Percentiles rank a stretch among this genome's conserved stretches.
Conservation (phyloP, 2,888 invertebrate genomes). For the Philhelius pedissequus region DNA sequence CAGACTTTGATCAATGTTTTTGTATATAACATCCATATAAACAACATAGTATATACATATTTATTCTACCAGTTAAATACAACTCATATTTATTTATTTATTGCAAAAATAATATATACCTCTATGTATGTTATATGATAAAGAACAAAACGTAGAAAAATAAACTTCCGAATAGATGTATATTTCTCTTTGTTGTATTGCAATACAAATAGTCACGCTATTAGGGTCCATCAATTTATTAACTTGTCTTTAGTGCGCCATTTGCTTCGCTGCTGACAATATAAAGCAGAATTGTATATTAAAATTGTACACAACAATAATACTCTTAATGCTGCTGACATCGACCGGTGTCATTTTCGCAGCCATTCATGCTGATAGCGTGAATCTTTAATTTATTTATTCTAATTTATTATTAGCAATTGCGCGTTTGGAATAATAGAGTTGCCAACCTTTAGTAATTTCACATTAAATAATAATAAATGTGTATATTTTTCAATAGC, state of each 20-base stretch:
- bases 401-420: conserved; percentile 32
- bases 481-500: too few species aligned
- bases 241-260: not conserved
- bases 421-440: not conserved
- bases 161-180: not conserved
- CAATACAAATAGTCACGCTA: conserved; percentile 15
- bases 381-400: conserved; percentile 49
- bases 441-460: not conserved
- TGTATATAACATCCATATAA: too few species aligned
- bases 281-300: conserved; percentile 6
- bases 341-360: conserved; percentile 12
- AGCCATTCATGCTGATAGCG: conserved; percentile 9
- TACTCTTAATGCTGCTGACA: not conserved
- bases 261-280: conserved; percentile 16
- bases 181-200: not conserved
- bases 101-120: not conserved
- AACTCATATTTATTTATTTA: not conserved
- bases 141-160: not conserved
- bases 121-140: too few species aligned
- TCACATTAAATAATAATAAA: too few species aligned
- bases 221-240: not conserved
- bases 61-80: not conserved
- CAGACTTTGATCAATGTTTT: too few species aligned
- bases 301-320: conserved; percentile 17
- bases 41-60: too few species aligned